These are phyloP conservation scores for Amphibalanus amphitrite DNA, from an alignment of 1,140 invertebrate species.

Conservation along the genomic window DNA sequence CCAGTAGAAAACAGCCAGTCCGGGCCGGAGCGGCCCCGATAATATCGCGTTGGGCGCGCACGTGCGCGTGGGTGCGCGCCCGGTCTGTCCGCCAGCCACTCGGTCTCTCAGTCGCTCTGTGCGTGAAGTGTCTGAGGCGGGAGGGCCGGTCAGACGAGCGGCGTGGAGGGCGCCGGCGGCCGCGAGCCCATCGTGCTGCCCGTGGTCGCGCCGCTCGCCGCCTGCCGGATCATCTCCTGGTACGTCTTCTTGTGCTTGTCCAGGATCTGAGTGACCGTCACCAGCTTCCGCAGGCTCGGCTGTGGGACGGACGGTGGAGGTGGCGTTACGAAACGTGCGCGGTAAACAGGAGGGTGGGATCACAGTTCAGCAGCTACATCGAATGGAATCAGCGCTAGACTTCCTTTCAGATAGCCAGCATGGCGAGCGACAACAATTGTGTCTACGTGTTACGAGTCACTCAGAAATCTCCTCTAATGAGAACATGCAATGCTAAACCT, in stretches of 20 bases:
- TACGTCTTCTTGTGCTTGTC: conserved; percentile 93
- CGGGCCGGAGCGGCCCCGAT: background rate
- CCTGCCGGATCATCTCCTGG: conserved; percentile 69
- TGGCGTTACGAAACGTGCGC: no score
- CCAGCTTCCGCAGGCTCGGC: conserved; percentile 76
- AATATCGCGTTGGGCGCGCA: background rate
- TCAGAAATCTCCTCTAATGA: no score
- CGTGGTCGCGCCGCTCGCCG: background rate
- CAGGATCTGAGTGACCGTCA: conserved; percentile 89
- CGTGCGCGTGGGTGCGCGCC: no score
- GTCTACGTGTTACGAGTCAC: no score
- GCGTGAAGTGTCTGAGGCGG: background rate
- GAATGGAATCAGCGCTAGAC: no score
- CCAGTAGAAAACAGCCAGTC: background rate
- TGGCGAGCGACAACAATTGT: no score
- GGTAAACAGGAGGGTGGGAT: no score
- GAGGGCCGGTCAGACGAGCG: background rate
- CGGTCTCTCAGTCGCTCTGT: no score
- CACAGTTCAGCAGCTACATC: no score
- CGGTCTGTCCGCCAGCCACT: no score
- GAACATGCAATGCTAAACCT: no score
- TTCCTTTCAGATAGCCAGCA: no score
- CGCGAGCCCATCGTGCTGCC: background rate
- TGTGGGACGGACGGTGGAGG: conserved; percentile 26
- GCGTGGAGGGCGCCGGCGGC: background rate